A percentile compares a stretch with the other conserved stretches of the same genome.
Conservation (phyloP, 1,140 invertebrate genomes). For the Maniola jurtina region DNA sequence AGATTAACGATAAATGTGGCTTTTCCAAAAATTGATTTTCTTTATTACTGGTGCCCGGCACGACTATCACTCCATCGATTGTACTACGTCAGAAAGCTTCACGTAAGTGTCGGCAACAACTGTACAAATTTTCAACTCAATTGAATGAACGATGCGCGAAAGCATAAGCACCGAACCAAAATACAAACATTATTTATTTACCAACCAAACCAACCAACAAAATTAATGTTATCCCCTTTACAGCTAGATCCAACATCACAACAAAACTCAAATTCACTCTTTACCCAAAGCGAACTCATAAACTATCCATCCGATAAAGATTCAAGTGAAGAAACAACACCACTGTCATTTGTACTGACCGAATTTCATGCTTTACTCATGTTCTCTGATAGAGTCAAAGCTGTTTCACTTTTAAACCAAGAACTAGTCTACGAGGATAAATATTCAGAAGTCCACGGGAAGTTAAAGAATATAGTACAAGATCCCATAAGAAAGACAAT, state of each 20-base stretch:
- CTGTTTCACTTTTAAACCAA: constrained; percentile 91
- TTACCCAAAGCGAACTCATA: constrained; percentile 82
- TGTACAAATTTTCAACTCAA: too few species aligned
- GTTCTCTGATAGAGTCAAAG: constrained; percentile 90
- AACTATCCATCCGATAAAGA: constrained; percentile 74
- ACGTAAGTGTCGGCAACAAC: too few species aligned
- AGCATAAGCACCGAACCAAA: constrained; percentile 10
- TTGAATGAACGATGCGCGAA: too few species aligned
- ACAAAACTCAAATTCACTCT: constrained; percentile 80
- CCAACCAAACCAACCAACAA: too few species aligned
- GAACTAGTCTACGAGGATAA: constrained; percentile 93
- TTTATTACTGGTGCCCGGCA: too few species aligned
- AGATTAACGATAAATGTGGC: too few species aligned
- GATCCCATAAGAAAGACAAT: constrained; percentile 90
- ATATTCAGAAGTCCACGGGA: constrained; percentile 89
- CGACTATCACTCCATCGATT: too few species aligned
- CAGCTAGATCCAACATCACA: constrained; percentile 79
- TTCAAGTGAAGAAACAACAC: constrained; percentile 73
- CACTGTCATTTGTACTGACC: constrained; percentile 90
- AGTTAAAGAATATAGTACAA: constrained; percentile 88
- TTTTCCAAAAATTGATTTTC: too few species aligned
- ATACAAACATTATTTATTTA: constrained; percentile 9
- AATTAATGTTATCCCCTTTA: too few species aligned
- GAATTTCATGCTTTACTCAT: constrained; percentile 94
- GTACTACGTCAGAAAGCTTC: too few species aligned